Conservation (phyloP, 2,113 vertebrate species). For the Carassius gibelio region DNA sequence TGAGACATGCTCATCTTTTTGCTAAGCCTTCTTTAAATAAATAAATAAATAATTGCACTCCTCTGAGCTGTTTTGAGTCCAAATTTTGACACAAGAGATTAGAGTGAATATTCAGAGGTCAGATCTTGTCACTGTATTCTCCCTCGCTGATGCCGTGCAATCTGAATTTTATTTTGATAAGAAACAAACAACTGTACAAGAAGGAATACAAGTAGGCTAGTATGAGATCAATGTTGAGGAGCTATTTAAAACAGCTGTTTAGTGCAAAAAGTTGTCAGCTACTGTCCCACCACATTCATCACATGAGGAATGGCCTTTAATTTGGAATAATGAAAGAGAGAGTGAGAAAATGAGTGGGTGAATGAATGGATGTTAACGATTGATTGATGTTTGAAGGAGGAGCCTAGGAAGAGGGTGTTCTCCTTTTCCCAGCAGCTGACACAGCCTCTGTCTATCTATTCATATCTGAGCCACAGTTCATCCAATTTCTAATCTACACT, state of each 20-base stretch:
- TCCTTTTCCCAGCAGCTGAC: background rate
- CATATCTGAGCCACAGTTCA: background rate
- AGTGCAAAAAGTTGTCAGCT: background rate
- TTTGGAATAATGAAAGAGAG: background rate
- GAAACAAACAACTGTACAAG: background rate
- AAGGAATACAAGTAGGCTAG: background rate
- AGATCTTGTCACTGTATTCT: background rate
- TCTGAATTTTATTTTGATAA: background rate
- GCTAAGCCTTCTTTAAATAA: background rate
- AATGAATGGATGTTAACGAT: background rate
- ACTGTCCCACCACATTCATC: background rate
- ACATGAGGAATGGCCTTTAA: background rate
- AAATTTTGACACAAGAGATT: background rate
- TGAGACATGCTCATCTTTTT: slow-evolving; percentile 11
- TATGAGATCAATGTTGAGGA: background rate
- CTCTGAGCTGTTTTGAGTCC: background rate
- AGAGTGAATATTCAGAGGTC: background rate
- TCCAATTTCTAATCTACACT: no score
- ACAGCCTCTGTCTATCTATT: background rate
- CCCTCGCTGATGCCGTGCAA: background rate
- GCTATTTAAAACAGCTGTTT: background rate
- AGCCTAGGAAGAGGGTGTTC: background rate
- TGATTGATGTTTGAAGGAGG: background rate
- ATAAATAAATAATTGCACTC: background rate
- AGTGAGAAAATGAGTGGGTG: background rate